Percentiles rank a stretch among this genome's conserved stretches.
Conservation (phyloP, 2,113 vertebrate species). For the Pogonocichla stellata region DNA sequence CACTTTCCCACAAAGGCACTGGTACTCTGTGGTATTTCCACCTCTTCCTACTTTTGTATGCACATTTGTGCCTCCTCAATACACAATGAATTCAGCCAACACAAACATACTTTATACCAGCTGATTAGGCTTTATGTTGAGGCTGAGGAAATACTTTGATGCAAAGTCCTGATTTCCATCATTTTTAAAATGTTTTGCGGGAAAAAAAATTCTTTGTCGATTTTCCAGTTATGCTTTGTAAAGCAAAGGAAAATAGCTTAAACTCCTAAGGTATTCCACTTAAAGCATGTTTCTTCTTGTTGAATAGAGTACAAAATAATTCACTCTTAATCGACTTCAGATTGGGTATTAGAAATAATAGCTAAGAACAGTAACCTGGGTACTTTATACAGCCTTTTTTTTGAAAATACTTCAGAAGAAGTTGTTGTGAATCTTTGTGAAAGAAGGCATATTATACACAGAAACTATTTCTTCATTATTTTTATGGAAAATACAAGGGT, state of each 20-base stretch:
- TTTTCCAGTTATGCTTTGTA: slow-evolving; percentile 36
- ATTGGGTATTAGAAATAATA: neutral
- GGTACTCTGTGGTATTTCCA: slow-evolving; percentile 60
- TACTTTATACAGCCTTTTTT: neutral
- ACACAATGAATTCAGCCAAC: slow-evolving; percentile 33
- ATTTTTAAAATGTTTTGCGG: neutral
- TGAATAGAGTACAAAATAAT: neutral
- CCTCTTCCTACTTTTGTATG: slow-evolving; percentile 74
- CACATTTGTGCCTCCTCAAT: slow-evolving; percentile 32
- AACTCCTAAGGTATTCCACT: neutral
- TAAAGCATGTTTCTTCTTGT: neutral
- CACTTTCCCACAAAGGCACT: slow-evolving; percentile 56
- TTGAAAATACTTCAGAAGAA: neutral
- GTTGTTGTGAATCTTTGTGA: neutral
- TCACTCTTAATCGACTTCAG: neutral
- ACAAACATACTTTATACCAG: slow-evolving; percentile 55
- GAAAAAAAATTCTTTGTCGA: neutral
- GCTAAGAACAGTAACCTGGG: neutral
- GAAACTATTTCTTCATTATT: neutral
- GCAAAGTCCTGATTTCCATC: slow-evolving; percentile 13
- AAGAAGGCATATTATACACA: neutral
- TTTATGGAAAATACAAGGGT: neutral
- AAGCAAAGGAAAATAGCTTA: slow-evolving; percentile 34
- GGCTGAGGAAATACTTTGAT: slow-evolving; percentile 45
- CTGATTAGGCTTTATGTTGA: slow-evolving; percentile 47